Conservation (phyloP, 2,888 invertebrate species). For the Drosophila anomelani region DNA sequence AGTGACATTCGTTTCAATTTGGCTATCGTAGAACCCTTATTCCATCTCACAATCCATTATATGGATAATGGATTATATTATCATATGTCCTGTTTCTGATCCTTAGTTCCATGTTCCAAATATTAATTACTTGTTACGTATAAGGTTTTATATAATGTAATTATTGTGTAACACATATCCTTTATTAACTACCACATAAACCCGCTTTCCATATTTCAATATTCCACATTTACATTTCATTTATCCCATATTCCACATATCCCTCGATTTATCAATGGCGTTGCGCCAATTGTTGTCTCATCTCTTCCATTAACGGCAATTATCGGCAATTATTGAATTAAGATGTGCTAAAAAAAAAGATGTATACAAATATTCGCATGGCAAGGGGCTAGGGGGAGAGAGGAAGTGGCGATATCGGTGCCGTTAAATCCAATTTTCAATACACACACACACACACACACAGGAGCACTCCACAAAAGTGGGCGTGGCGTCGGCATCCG, state of each 20-base stretch:
- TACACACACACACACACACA: constrained; percentile 14
- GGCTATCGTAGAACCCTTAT: neutral
- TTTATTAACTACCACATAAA: neutral
- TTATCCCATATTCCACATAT: constrained; percentile 1
- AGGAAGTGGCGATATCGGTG: constrained; percentile 41
- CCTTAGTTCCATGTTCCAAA: fast-evolving
- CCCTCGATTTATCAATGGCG: constrained; percentile 47
- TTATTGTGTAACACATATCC: too few species aligned
- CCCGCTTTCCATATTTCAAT: neutral
- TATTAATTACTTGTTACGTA: neutral
- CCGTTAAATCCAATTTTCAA: constrained; percentile 28
- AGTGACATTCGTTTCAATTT: neutral
- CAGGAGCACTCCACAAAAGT: constrained; percentile 29
- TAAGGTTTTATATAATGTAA: neutral
- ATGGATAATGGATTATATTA: neutral
- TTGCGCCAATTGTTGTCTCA: constrained; percentile 56
- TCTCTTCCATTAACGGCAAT: constrained; percentile 62
- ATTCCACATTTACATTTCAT: neutral
- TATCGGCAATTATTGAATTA: constrained; percentile 63
- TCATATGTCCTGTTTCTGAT: neutral
- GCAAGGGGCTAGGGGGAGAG: neutral
- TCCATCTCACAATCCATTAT: neutral
- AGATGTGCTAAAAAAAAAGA: constrained; percentile 51
- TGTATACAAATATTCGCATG: constrained; percentile 1
- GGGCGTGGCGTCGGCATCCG: constrained; percentile 57